Conservation (phyloP, 1,140 invertebrate species). For the Cyclargus thomasi region DNA sequence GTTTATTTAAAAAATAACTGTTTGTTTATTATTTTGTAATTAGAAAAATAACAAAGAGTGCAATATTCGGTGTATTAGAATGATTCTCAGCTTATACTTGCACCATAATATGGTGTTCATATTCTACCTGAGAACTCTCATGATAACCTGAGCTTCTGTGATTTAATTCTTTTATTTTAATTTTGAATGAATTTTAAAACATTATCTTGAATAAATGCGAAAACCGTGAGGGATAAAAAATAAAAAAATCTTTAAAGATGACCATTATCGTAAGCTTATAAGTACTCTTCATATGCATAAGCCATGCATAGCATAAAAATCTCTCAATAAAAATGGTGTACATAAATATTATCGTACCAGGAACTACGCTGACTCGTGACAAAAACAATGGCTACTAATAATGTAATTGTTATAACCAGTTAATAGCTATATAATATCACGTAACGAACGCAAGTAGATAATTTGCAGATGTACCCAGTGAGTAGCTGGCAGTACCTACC, state of each 20-base stretch:
- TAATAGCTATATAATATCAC: not conserved
- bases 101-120: not conserved
- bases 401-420: not conserved
- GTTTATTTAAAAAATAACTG: not conserved
- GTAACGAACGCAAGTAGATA: not conserved
- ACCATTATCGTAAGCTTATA: too few species aligned
- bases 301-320: not conserved
- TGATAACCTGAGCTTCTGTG: too few species aligned
- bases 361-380: not conserved
- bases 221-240: too few species aligned
- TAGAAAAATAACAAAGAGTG: not conserved
- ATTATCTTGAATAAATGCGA: too few species aligned
- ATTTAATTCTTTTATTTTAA: too few species aligned
- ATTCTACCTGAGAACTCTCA: not conserved
- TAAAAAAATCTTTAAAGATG: too few species aligned
- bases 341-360: not conserved
- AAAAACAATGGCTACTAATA: slow-evolving; percentile 1
- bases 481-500: too few species aligned
- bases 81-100: too few species aligned
- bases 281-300: not conserved
- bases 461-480: not conserved
- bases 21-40: not conserved
- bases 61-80: not conserved
- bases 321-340: not conserved
- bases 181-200: too few species aligned